Evolutionary conservation across 2,888 invertebrate species (phyloP).

Genomic region (Blastobasis lacticolella): DNA sequence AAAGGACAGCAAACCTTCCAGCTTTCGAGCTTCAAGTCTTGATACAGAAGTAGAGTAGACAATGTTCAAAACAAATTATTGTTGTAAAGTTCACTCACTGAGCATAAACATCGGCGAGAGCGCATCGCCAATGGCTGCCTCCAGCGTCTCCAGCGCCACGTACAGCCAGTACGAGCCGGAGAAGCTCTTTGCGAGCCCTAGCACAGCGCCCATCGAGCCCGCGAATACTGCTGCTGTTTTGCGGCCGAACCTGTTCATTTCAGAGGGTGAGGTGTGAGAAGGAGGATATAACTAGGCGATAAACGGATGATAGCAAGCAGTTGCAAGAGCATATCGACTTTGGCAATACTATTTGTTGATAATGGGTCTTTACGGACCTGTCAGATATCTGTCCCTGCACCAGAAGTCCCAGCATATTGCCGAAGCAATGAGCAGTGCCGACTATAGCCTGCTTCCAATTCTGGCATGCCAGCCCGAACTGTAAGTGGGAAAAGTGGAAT

Average conservation of each 20-base stretch:
- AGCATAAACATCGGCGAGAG: slow-evolving; percentile 65
- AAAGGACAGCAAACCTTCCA: too few species aligned
- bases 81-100: slow-evolving; percentile 32
- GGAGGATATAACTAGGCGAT: too few species aligned
- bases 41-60: too few species aligned
- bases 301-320: too few species aligned
- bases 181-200: slow-evolving; percentile 56
- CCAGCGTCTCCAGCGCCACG: slow-evolving; percentile 45
- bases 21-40: too few species aligned
- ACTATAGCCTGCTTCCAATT: slow-evolving; percentile 63
- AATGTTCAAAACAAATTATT: too few species aligned
- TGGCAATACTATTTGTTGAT: too few species aligned
- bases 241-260: slow-evolving; percentile 43
- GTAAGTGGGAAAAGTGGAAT: slow-evolving; percentile 8
- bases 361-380: slow-evolving; percentile 30
- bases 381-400: slow-evolving; percentile 62
- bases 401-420: slow-evolving; percentile 56
- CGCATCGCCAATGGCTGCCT: slow-evolving; percentile 61
- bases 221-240: slow-evolving; percentile 61
- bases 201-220: slow-evolving; percentile 52
- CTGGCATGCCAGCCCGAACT: slow-evolving; percentile 58
- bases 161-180: slow-evolving; percentile 50
- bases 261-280: too few species aligned
- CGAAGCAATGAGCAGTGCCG: slow-evolving; percentile 58
- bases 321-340: too few species aligned